Base-by-base conservation (phyloP, 2,113 vertebrate genomes). In the Siniperca knerii region DNA sequence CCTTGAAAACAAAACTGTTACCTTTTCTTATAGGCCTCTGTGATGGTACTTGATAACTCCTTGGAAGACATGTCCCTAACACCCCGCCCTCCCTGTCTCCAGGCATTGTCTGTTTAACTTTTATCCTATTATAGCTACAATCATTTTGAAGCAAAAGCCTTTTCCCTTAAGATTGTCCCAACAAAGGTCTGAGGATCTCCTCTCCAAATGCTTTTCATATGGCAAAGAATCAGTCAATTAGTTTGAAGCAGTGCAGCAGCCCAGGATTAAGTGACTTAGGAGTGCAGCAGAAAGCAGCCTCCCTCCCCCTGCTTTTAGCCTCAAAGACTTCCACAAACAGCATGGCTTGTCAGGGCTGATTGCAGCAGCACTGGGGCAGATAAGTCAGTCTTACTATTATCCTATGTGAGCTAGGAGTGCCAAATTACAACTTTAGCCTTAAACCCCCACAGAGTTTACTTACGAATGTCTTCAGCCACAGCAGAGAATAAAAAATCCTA, bases 331-430 rank as follows among this genome's bases (percentile, higher is more conserved):
- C 85, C 82, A 89, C 79, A 92, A 93, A 93, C 87, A 84, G 85
- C 62, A 21, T 23, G 65, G 70, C 86, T 79, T 84, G 89, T 92
- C 92, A 90, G 83, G 87, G 84, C 89, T 92, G 92, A 93, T 90
- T 92, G 92, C 87, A 54, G 87, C 62, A 75, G 92, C 87, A 86
- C 86, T 81, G 82, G 82, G 90, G 89, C 87, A 90, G 93, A 95
- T 94, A 93, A 94, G 90, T 93, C 92, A 93, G 92, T 88, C 87
- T 89, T 88, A 92, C 88, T 89, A 89, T 94, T 93, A 94, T 94
- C 92, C 91, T 83, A 73, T 62, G 90, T 92, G 94, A 95, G 85
- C 91, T 62, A 87, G 82, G 80, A 80, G 89, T 85, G 89, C 87
- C 91, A 94, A 93, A 95, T 94, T 94, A 92, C 91, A 90, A 85